phyloP scores from a whole-genome alignment of 2,888 invertebrate genomes.

The Neelides folsomi region DNA sequence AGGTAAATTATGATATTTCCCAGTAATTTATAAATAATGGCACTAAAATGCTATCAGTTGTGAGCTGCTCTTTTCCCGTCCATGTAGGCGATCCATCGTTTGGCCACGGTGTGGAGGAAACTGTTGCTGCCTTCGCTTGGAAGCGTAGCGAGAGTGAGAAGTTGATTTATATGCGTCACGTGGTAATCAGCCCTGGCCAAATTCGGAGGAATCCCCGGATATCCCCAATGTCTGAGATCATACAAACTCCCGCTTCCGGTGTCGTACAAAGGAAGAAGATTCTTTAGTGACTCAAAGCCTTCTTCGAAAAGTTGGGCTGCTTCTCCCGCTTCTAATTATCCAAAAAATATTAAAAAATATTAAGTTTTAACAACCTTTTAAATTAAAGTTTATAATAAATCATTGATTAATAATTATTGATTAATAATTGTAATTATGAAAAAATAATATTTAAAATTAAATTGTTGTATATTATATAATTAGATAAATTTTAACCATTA shows the following conservation, averaged over 20 bases:
- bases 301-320: constrained; percentile 65
- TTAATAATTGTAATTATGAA: no score
- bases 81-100: constrained; percentile 90
- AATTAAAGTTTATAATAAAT: no score
- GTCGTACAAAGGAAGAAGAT: constrained; percentile 78
- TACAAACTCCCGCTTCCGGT: constrained; percentile 92
- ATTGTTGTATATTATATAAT: no score
- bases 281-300: constrained; percentile 74
- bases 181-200: constrained; percentile 98
- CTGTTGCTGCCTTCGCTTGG: constrained; percentile 52
- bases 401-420: no score
- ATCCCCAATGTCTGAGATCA: constrained; percentile 83
- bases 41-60: constrained; percentile 49
- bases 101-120: constrained; percentile 66
- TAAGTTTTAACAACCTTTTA: no score
- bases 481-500: constrained; percentile 39
- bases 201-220: constrained; percentile 72
- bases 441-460: no score
- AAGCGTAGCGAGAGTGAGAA: constrained; percentile 36
- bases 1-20: no score
- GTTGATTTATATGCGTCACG: constrained; percentile 91
- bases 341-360: no score
- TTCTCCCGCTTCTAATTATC: constrained; percentile 43
- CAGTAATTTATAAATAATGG: no score
- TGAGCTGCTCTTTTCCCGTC: constrained; percentile 85